Evolutionary conservation across 1,140 invertebrate genomes (phyloP), one percentile per base, ranked within the genome.

Genomic region (Ptiloglossa arizonensis): DNA sequence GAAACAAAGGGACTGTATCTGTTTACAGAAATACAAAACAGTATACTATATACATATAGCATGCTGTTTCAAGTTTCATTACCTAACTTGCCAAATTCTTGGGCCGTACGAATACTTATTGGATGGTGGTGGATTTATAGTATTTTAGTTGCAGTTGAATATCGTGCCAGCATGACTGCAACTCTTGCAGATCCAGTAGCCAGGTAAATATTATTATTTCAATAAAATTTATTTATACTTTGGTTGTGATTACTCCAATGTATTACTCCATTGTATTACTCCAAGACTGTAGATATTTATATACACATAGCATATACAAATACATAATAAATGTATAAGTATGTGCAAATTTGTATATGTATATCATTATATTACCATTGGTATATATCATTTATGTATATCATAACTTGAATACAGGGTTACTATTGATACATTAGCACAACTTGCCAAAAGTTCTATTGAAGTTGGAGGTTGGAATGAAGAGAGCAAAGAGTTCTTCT

Each of bases 41-140:
- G 96, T 86, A 93, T 96, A 72, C 90, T 97, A 9, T 96, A 97
- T 76, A 96, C 96, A 0, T 97, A 95, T 80, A 95, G 96, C 70
- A 97, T 97, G 96, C 89, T 97, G 27, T 89, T 97, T 1, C 94
- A 96, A 81, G 95, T 97, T 24, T 96, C 96, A 0, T 81, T 97
- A 56, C 96, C 96, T 0, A 94, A 94, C 84, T 91, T 97, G 74
- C 96, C 96, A 0, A 93, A 93, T 13, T 95, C 95, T 32, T 97
- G 96, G 96, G 95, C 96, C 0, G 90, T 97, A 50, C 92, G 96
- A 46, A 89, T 97, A 19, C 92, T 97, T 15, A 96, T 96, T 24
- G 96, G 96, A 2, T 97, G 96, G 94, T 97, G 97, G 91, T 97
- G 96, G 96, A 87, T 97, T 0, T 97, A 97, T 86, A 96, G 95